Percentiles rank a stretch among this genome's conserved stretches.
phyloP scores from a whole-genome alignment of 2,797 vertebrate genomes.

The Meda fulgida region DNA sequence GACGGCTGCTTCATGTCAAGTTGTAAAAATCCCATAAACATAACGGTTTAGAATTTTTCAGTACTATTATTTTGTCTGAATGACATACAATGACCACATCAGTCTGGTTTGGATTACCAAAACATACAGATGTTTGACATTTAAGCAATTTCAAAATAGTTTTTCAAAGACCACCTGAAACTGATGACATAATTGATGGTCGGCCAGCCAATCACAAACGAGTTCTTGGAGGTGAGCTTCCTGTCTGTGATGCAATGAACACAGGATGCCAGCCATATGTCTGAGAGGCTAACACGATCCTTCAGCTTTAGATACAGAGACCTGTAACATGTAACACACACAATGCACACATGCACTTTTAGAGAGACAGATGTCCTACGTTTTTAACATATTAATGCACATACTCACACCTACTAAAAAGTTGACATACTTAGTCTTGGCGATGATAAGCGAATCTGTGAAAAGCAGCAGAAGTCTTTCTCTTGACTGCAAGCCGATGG shows the following conservation, averaged over 20 bases:
- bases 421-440: conserved; percentile 85
- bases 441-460: conserved; percentile 82
- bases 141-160: neutral
- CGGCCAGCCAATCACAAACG: conserved; percentile 91
- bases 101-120: neutral
- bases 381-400: neutral
- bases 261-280: conserved; percentile 84
- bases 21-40: neutral
- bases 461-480: conserved; percentile 88
- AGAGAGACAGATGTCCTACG: neutral
- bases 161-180: conserved; percentile 79
- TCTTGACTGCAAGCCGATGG: conserved; percentile 85
- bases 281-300: conserved; percentile 79
- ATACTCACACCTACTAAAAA: conserved; percentile 10
- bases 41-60: neutral
- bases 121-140: neutral
- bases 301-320: conserved; percentile 84
- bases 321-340: conserved; percentile 50
- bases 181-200: conserved; percentile 85
- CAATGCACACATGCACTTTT: neutral
- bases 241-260: conserved; percentile 85
- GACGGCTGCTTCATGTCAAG: neutral
- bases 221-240: conserved; percentile 78
- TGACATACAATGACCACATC: neutral
- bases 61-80: neutral